Percentiles rank a stretch among this genome's conserved stretches.
These are phyloP conservation scores for Rhagophthalmus giganteus DNA, from an alignment of 2,888 invertebrate genomes.

Conservation along the genomic window DNA sequence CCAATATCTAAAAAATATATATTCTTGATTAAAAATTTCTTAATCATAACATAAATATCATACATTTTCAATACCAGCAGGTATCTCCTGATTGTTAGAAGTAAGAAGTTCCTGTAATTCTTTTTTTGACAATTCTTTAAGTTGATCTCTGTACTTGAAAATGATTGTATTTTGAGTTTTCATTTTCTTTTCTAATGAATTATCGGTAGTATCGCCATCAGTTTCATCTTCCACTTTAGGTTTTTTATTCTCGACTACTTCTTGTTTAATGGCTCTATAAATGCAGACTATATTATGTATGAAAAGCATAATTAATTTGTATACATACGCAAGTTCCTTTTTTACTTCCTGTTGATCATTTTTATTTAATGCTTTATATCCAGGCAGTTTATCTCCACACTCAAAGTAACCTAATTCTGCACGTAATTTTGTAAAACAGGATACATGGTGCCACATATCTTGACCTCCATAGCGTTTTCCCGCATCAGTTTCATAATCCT, in stretches of 20 bases:
- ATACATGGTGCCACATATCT: conserved; percentile 88
- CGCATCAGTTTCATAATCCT: conserved; percentile 79
- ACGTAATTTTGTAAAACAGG: conserved; percentile 82
- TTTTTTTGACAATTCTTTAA: conserved; percentile 63
- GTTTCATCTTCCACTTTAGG: conserved; percentile 66
- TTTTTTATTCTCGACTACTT: conserved; percentile 70
- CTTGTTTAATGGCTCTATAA: conserved; percentile 55
- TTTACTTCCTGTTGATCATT: conserved; percentile 72
- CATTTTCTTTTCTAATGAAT: conserved; percentile 62
- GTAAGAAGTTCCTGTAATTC: conserved; percentile 69
- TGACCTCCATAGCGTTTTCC: conserved; percentile 82
- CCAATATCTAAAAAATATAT: conserved; percentile 71
- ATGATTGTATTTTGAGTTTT: conserved; percentile 74
- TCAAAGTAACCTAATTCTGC: conserved; percentile 74
- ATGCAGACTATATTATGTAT: too few relatives aligned
- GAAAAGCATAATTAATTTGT: conserved; percentile 1
- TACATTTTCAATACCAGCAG: conserved; percentile 69
- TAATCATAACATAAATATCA: conserved; percentile 32
- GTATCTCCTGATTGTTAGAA: conserved; percentile 72
- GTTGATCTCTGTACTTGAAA: conserved; percentile 67
- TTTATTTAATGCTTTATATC: conserved; percentile 68
- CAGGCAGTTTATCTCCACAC: conserved; percentile 74
- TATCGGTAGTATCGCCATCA: conserved; percentile 57
- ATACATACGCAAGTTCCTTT: conserved; percentile 66
- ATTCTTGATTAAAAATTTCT: too few relatives aligned